Evolutionary conservation across 2,797 vertebrate species (phyloP), one percentile per base, ranked within the genome.

Genomic region (Poecilia wingei): DNA sequence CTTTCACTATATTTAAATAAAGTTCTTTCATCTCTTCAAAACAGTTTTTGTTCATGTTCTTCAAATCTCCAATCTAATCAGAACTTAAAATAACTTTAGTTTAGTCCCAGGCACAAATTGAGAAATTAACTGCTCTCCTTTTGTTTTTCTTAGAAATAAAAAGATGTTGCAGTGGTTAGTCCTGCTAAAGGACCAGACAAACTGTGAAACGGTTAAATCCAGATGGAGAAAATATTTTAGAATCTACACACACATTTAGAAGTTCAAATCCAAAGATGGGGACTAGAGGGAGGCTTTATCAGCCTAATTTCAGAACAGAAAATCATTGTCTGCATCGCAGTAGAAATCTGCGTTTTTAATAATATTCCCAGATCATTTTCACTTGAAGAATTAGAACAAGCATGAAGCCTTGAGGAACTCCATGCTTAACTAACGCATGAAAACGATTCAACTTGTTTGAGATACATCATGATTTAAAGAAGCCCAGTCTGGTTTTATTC

Each of bases 1-100:
- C 97, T 98, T 97, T 98, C 97, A 98, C 97, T 96, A 97, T 98
- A 98, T 99, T 99, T 98, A 99, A 99, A 99, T 99, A 99, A 99
- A 99, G 97, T 98, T 97, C 96, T 96, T 97, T 98, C 97, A 97
- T 98, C 97, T 99, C 97, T 98, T 97, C 98, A 97, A 89, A 85
- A 61, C 0, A 28, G 2, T 61, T 47, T 69, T 95, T 94, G 94
- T 96, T 96, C 96, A 95, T 46, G 36, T 78, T 28, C 3, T 9
- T 74, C 12, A 79, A 25, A 53, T 41, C 53, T 22, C 31, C 33
- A 41, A 25, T 31, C 6, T 18, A 20, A 45, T 68, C 22, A 2
- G 0, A 22, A 45, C 12, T 28, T 70, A 16, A 70, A 28, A 70
- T 45, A 28, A 70, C 25, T 22, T 25, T 22, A 41, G 39, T 39